These are phyloP conservation scores for Tetrax tetrax DNA, from an alignment of 2,113 vertebrate genomes.

Conservation along the genomic window DNA sequence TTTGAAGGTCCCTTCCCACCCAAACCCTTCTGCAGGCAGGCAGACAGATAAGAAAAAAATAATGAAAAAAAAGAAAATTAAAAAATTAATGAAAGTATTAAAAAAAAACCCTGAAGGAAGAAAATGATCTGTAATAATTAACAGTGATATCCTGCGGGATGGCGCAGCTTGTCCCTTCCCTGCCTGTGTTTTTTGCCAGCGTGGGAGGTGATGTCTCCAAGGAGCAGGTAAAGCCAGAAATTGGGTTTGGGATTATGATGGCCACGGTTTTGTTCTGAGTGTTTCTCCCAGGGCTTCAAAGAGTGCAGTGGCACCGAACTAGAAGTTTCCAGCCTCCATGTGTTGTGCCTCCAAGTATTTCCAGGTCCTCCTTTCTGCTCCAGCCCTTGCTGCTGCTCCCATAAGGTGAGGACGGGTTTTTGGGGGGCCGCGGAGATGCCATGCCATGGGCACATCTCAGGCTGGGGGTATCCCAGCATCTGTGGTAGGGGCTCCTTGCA, in stretches of 20 bases:
- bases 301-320: rapidly evolving
- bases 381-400: rapidly evolving
- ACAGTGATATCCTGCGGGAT: rapidly evolving
- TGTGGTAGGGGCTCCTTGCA: neutral
- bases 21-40: too few species aligned
- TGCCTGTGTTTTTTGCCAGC: neutral
- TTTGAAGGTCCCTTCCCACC: too few species aligned
- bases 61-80: neutral
- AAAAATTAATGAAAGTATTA: neutral
- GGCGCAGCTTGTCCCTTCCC: neutral
- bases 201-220: rapidly evolving
- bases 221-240: neutral
- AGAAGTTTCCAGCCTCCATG: neutral
- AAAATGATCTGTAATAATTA: neutral
- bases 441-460: neutral
- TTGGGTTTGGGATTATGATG: rapidly evolving
- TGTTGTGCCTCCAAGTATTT: neutral
- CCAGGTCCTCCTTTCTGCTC: neutral
- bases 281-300: neutral
- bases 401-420: neutral
- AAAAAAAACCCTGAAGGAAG: neutral
- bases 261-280: neutral
- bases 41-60: neutral
- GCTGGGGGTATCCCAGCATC: neutral
- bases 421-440: neutral